Evolutionary conservation across 2,113 vertebrate genomes (phyloP), one percentile per base, ranked within the genome.

Genomic region (Rhinopithecus roxellana): DNA sequence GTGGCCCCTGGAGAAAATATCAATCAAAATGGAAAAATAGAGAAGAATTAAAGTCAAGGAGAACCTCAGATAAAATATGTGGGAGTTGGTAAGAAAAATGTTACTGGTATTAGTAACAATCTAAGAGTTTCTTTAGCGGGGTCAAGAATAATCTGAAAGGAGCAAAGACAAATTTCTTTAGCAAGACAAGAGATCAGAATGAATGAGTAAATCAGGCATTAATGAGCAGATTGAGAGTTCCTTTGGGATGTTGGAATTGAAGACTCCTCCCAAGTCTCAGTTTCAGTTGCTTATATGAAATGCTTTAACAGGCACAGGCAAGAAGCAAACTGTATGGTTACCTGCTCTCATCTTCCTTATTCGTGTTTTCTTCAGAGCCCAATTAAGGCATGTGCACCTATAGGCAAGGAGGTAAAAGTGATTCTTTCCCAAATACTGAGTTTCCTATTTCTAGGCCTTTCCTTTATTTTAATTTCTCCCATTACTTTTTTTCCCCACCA

Each of bases 91-190:
- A 94, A 77, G 98, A 79, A 98, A 95, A 74, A 90, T 97, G 97
- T 93, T 97, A 92, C 94, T 95, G 35, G 16, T 89, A 96, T 98
- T 95, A 93, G 95, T 74, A 96, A 96, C 98, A 94, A 95, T 1
- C 96, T 97, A 98, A 97, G 90, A 93, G 83, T 98, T 98, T 97
- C 93, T 97, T 78, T 90, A 35, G 55, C 12, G 20, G 81, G 95
- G 92, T 98, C 97, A 98, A 98, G 88, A 96, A 97, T 97, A 98
- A 98, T 96, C 98, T 80, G 93, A 98, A 98, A 98, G 55, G 90
- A 98, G 77, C 84, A 98, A 96, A 98, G 97, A 98, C 61, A 98
- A 97, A 97, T 97, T 96, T 92, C 18, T 88, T 84, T 70, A 95
- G 75, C 89, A 84, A 96, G 97, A 95, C 90, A 97, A 88, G 88